Evolutionary conservation across 2,113 vertebrate species (phyloP).

Genomic region (Holacanthus passer): DNA sequence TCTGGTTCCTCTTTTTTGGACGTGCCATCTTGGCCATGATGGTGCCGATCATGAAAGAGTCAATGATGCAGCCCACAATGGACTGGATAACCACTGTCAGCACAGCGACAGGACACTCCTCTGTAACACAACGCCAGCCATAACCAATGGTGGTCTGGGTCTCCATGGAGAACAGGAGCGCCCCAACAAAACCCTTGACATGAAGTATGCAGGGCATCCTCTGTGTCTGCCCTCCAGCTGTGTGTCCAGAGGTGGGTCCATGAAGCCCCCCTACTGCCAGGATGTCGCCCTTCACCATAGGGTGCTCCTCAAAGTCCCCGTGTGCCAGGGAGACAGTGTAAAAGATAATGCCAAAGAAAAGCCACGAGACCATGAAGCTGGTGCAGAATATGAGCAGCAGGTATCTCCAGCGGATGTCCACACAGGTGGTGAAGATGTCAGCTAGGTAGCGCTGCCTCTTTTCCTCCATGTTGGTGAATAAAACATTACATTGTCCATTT

Average conservation of each 20-base stretch:
- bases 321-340: conserved; percentile 93
- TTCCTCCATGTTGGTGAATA: conserved; percentile 96
- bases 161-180: conserved; percentile 97
- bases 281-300: conserved; percentile 14
- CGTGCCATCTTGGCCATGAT: conserved; percentile 99
- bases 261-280: conserved; percentile 58
- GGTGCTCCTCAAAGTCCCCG: conserved; percentile 88
- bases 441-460: conserved; percentile 95
- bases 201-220: conserved; percentile 94
- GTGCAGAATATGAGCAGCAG: conserved; percentile 93
- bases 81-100: conserved; percentile 95
- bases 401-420: conserved; percentile 97
- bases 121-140: conserved; percentile 95
- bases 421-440: conserved; percentile 98
- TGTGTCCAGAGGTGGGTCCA: conserved; percentile 40
- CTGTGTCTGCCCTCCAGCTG: conserved; percentile 36
- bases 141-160: conserved; percentile 99
- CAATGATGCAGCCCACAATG: conserved; percentile 96
- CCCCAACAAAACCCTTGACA: conserved; percentile 93
- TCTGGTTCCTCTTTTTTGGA: conserved; percentile 97
- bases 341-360: conserved; percentile 95
- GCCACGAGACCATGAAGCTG: conserved; percentile 94
- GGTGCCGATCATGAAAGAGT: conserved; percentile 99
- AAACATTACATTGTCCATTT: conserved; percentile 96
- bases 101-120: conserved; percentile 94